Base-by-base conservation (phyloP, 2,113 vertebrate genomes). In the Archilochus colubris region DNA sequence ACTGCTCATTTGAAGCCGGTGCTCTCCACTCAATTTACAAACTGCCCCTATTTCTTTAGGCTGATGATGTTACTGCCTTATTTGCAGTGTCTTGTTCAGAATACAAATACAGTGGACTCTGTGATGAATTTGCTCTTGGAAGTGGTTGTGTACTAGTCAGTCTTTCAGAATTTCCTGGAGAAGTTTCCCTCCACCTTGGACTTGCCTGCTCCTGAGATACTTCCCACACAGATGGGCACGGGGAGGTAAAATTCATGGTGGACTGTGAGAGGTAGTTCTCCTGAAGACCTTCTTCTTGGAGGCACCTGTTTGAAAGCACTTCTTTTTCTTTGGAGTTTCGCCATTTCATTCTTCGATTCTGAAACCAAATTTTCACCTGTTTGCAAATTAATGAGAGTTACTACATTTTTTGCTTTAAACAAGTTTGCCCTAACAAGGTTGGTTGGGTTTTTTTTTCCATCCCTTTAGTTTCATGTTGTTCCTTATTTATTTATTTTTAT, bases 361-460 rank as follows among this genome's bases (percentile, higher is more conserved):
- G 99, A 97, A 99, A 99, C 99, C 99, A 99, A 95, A 99, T 99
- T 97, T 99, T 99, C 85, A 99, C 99, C 99, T 99, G 91, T 97
- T 94, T 69, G 83, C 63, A 97, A 96, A 83, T 97, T 88, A 93
- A 97, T 38, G 6, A 86, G 28, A 92, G 82, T 85, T 82, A 93
- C 81, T 40, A 64, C 36, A 88, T 43, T 95, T 48, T 92, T 79
- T 96, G 48, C 14, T 87, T 76, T 51, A 83, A 70, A n/a, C 36
- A 90, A 89, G 55, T 84, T 94, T 59, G n/a, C 31, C 77, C 59
- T 57, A 91, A 61, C 11, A 77, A 66, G 51, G 40, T 27, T 15
- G 1, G 40, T 13, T 40, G 50, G 10, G 6, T 18, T 27, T 76
- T 69, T 68, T 30, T 81, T 86, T 67, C 38, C 23, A 69, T 22